Percentiles rank a stretch among this genome's conserved stretches.
Conservation (phyloP, 1,140 invertebrate genomes). For the Nymphalis io region DNA sequence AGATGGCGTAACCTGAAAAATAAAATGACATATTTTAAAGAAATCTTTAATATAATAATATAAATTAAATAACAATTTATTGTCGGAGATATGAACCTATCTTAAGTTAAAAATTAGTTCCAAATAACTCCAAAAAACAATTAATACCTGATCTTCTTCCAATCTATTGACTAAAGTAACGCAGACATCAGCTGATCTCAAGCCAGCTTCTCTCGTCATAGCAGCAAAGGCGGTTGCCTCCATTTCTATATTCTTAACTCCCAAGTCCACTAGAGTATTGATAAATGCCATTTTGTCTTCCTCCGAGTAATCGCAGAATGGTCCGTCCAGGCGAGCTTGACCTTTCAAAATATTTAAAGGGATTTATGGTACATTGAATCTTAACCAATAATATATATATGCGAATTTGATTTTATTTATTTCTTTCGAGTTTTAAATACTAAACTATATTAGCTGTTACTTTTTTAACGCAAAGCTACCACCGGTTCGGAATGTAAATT, state of each 20-base stretch:
- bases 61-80: too few species aligned
- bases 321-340: conserved; percentile 95
- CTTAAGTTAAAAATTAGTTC: too few species aligned
- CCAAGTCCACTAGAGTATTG: conserved; percentile 83
- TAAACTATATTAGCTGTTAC: too few species aligned
- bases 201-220: conserved; percentile 91
- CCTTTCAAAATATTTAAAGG: conserved; percentile 72
- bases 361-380: too few species aligned
- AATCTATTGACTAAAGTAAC: conserved; percentile 94
- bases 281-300: conserved; percentile 93
- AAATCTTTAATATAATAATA: too few species aligned
- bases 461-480: too few species aligned
- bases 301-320: conserved; percentile 94
- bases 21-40: neutral
- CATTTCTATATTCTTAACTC: conserved; percentile 98
- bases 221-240: conserved; percentile 95
- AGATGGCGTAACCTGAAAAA: conserved; percentile 84
- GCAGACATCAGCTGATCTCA: conserved; percentile 94
- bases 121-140: neutral
- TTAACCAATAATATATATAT: too few species aligned
- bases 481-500: too few species aligned
- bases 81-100: too few species aligned
- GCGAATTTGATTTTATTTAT: too few species aligned
- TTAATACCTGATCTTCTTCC: conserved; percentile 92
- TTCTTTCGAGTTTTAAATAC: too few species aligned